Evolutionary conservation across 2,888 invertebrate genomes (phyloP).

Genomic region (Drosophila nigricruria): DNA sequence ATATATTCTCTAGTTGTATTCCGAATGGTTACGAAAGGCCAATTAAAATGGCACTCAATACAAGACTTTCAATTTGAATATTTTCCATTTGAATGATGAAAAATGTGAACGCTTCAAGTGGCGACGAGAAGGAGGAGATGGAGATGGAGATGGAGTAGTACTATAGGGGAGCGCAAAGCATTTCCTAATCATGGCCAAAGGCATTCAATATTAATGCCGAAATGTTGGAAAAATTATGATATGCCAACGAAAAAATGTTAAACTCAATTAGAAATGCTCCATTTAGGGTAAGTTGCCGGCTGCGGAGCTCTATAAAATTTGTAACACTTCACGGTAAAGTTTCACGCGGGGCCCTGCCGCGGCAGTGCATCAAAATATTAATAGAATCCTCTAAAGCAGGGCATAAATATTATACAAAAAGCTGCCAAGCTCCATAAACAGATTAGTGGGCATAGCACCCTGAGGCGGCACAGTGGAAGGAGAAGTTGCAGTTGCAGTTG

Average conservation of each 20-base stretch:
- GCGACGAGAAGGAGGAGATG: neutral
- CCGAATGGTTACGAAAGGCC: conserved; percentile 36
- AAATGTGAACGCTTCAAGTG: conserved; percentile 60
- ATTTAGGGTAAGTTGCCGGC: conserved; percentile 25
- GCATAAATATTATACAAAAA: conserved; percentile 61
- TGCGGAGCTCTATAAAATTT: conserved; percentile 62
- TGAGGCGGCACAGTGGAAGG: conserved; percentile 2
- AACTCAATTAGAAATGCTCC: conserved; percentile 68
- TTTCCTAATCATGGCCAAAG: conserved; percentile 65
- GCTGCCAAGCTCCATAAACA: conserved; percentile 68
- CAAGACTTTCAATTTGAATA: conserved; percentile 39
- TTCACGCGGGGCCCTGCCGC: conserved; percentile 23
- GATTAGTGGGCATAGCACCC: conserved; percentile 57
- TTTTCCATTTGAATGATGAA: conserved; percentile 66
- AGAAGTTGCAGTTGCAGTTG: neutral
- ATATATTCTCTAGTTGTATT: conserved; percentile 31
- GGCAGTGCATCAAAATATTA: conserved; percentile 57
- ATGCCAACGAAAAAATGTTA: conserved; percentile 54
- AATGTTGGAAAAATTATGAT: conserved; percentile 62
- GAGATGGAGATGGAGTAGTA: neutral
- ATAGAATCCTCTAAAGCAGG: conserved; percentile 61
- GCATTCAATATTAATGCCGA: conserved; percentile 62
- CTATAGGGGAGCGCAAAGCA: conserved; percentile 18
- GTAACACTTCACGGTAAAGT: conserved; percentile 67
- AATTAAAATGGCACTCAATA: conserved; percentile 23